phyloP scores from a whole-genome alignment of 2,888 invertebrate species.

The Patella pellucida region DNA sequence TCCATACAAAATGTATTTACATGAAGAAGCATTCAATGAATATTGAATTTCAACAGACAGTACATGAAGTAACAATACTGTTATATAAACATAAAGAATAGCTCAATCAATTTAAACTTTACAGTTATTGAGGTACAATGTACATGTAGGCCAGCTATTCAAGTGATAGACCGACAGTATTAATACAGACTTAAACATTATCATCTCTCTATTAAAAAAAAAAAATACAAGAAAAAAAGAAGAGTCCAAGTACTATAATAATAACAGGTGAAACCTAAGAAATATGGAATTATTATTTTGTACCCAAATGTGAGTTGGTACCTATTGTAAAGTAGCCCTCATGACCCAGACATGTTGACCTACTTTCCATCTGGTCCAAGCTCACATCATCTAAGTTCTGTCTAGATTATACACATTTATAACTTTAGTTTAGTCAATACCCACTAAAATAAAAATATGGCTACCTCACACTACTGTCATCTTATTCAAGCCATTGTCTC shows the following conservation, averaged over 20 bases:
- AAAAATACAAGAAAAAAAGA: too few relatives aligned
- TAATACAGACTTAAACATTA: too few relatives aligned
- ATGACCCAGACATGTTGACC: conserved; percentile 44
- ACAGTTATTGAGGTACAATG: conserved; percentile 1
- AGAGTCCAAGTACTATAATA: too few relatives aligned
- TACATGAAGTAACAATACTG: neutral
- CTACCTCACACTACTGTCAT: too few relatives aligned
- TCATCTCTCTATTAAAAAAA: too few relatives aligned
- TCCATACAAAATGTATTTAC: neutral
- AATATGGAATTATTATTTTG: too few relatives aligned
- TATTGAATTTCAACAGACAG: neutral
- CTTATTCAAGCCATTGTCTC: too few relatives aligned
- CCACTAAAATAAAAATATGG: too few relatives aligned
- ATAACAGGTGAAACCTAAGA: too few relatives aligned
- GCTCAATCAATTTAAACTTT: conserved; percentile 8
- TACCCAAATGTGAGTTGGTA: neutral
- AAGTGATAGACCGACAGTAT: too few relatives aligned
- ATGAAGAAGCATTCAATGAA: neutral
- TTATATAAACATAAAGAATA: neutral
- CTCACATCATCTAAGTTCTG: conserved; percentile 5
- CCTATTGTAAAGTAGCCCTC: conserved; percentile 8
- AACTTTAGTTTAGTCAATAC: too few relatives aligned
- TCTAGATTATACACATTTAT: conserved; percentile 7
- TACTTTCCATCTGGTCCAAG: conserved; percentile 22
- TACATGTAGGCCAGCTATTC: too few relatives aligned